A percentile compares a stretch with the other conserved stretches of the same genome.
These are phyloP conservation scores for Paratrypauchen microcephalus DNA, from an alignment of 2,797 vertebrate genomes.

Conservation along the genomic window DNA sequence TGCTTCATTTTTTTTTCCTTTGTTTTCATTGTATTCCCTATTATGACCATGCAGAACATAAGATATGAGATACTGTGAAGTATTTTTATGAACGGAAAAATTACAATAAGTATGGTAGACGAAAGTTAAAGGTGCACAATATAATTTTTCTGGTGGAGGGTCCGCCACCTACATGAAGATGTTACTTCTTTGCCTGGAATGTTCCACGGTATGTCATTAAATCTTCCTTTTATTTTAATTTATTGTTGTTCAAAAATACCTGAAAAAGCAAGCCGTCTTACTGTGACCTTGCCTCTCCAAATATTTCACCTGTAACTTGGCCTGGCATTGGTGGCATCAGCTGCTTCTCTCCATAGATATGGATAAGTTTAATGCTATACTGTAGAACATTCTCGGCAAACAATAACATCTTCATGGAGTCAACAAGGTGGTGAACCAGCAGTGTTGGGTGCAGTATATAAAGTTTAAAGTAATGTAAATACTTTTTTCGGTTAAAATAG, in stretches of 20 bases:
- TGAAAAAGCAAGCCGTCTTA: not conserved
- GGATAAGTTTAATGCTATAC: too few relatives aligned
- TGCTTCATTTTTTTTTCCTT: conserved; percentile 7
- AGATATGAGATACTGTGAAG: not conserved
- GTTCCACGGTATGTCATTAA: not conserved
- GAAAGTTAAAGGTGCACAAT: not conserved
- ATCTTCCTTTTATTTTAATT: not conserved
- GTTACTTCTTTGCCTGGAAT: not conserved
- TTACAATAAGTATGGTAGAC: not conserved
- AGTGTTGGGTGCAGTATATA: too few relatives aligned
- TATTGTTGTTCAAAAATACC: not conserved
- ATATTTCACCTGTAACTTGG: too few relatives aligned
- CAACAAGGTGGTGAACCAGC: not conserved
- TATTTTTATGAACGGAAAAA: not conserved
- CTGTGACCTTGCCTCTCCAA: not conserved
- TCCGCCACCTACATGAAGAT: not conserved
- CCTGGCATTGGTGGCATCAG: too few relatives aligned
- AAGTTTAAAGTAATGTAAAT: too few relatives aligned
- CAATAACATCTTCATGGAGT: not conserved
- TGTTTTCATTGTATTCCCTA: conserved; percentile 16
- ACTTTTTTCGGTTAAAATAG: too few relatives aligned
- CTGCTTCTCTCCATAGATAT: too few relatives aligned
- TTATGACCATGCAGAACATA: not conserved
- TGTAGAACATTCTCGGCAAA: not conserved
- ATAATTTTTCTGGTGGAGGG: not conserved